Conservation (phyloP, 2,113 vertebrate genomes). For the Ammodytes dubius region DNA sequence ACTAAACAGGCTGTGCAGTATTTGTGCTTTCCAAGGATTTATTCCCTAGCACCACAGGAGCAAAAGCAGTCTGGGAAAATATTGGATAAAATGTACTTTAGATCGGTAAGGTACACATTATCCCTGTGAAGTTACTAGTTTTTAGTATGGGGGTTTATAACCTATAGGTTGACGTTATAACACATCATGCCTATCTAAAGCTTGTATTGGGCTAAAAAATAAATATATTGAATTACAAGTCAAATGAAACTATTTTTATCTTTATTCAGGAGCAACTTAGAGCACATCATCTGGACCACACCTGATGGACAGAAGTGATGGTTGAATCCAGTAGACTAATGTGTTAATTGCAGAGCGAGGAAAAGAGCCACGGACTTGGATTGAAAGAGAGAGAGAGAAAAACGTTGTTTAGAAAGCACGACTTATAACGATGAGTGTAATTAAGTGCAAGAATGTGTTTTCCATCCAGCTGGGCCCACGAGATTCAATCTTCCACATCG, state of each 20-base stretch:
- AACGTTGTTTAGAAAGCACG: conserved; percentile 3
- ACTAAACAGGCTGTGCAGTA: conserved; percentile 18
- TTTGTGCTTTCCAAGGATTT: conserved; percentile 44
- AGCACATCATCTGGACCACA: not conserved
- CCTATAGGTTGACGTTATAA: not conserved
- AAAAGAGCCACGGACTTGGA: not conserved
- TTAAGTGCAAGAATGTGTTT: conserved; percentile 49
- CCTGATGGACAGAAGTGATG: not conserved
- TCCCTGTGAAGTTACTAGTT: no score
- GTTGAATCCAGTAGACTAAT: not conserved
- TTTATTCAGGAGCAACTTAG: not conserved
- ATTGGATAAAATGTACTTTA: not conserved
- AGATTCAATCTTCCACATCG: conserved; percentile 24
- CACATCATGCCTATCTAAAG: not conserved
- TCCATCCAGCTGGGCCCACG: conserved; percentile 21
- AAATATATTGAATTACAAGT: not conserved
- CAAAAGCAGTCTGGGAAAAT: conserved; percentile 1
- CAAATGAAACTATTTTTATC: not conserved
- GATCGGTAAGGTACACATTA: not conserved
- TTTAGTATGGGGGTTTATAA: not conserved
- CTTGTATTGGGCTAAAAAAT: not conserved
- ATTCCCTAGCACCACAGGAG: not conserved
- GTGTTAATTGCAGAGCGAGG: not conserved
- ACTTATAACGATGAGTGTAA: conserved; percentile 34
- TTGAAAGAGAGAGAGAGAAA: not conserved